Base-by-base conservation (phyloP, 1,140 invertebrate species). In the Pectinophora gossypiella region DNA sequence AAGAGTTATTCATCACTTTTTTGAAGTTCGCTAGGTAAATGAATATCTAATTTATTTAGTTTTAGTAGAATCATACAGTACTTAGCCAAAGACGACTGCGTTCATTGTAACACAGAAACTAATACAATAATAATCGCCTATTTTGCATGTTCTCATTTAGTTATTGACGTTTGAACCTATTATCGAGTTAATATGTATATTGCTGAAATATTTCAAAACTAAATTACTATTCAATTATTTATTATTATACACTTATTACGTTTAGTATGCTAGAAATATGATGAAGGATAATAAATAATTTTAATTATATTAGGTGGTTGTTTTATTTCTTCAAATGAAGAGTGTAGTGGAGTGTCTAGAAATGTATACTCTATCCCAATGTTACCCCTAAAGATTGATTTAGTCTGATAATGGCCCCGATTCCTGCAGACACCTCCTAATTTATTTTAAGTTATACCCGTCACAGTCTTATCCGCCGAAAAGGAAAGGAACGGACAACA, bases 201-300 rank as follows among this genome's bases (percentile, higher is more conserved):
- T 72, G 78, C 80, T 85, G 75, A 84, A 74, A 83, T 77, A 82
- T 85, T 87, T 85, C 70, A 71, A 86, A 83, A 83, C 72, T 87
- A 85, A 85, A 85, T 81, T 83, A 85, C 75, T 88, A 88, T 86
- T 88, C 85, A 85, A 89, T 89, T 89, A 89, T 89, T 88, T 88
- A 85, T 85, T 83, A 85, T 85, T 87, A 88, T 88, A 89, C 87
- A 89, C 85, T 88, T 88, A 89, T 89, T 89, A 89, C 83, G 86
- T 89, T 89, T 89, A 89, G 87, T 85, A 88, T 88, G 86, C 87
- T 89, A 88, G 87, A 88, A 86, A 85, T 89, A 88, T 89, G 83
- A 89, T 85, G 86, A 87, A 88, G 80, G 87, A 89, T 89, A 89
- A 89, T 89, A 89, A 89, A 89, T 89, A 88, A 89, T 89, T 89